phyloP scores from a whole-genome alignment of 2,113 vertebrate genomes.

The Syngnathus floridae region DNA sequence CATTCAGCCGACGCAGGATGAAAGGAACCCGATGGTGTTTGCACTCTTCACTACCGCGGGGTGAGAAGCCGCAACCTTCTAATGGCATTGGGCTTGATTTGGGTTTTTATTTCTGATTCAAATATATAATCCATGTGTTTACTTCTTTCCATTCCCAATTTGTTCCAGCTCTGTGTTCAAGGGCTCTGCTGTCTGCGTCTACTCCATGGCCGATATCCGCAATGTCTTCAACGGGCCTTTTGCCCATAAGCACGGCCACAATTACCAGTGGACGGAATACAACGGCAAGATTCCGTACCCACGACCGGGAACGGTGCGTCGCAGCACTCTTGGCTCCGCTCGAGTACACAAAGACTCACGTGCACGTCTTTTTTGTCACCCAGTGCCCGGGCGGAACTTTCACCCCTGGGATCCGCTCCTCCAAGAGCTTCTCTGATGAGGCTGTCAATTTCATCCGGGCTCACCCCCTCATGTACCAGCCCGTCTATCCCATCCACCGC shows the following conservation, averaged over 20 bases:
- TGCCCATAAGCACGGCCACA: conserved; percentile 79
- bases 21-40: conserved; percentile 75
- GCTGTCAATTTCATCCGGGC: conserved; percentile 78
- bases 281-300: conserved; percentile 81
- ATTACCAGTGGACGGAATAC: conserved; percentile 80
- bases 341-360: not conserved
- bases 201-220: conserved; percentile 80
- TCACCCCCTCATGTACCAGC: conserved; percentile 78
- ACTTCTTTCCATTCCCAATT: too few relatives aligned
- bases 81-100: not conserved
- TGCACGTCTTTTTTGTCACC: not conserved
- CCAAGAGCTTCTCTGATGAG: conserved; percentile 78
- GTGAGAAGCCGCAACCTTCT: conserved; percentile 48
- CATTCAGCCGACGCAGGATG: conserved; percentile 76
- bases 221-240: conserved; percentile 82
- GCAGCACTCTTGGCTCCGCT: not conserved
- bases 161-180: conserved; percentile 76
- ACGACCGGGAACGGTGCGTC: conserved; percentile 75
- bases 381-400: conserved; percentile 82
- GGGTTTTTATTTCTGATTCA: too few relatives aligned
- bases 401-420: conserved; percentile 74
- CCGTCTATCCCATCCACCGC: conserved; percentile 76
- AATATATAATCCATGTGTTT: not conserved
- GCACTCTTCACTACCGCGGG: conserved; percentile 78
- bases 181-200: conserved; percentile 80